Evolutionary conservation across 2,888 invertebrate species (phyloP).

Genomic region (Phengaris arion): DNA sequence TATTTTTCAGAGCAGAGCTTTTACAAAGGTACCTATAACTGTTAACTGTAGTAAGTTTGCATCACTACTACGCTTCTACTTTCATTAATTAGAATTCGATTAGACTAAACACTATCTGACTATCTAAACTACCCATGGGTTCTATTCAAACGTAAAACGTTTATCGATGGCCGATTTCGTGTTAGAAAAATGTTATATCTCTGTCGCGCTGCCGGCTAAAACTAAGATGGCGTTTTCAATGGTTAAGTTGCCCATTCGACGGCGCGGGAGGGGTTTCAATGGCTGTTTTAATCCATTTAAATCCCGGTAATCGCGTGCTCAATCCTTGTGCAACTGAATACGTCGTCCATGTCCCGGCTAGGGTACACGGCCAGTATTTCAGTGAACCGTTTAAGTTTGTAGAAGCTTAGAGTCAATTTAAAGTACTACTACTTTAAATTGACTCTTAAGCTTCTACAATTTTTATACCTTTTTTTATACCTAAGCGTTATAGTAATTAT

Average conservation of each 20-base stretch:
- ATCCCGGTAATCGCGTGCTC: conserved; percentile 23
- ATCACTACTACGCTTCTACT: too few species aligned
- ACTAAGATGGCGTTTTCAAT: conserved; percentile 7
- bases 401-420: neutral
- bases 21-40: too few species aligned
- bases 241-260: neutral
- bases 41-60: too few species aligned
- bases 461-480: too few species aligned
- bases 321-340: conserved; percentile 28
- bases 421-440: too few species aligned
- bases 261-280: conserved; percentile 19
- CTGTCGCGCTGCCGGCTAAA: neutral
- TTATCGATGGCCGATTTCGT: conserved; percentile 12
- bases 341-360: neutral
- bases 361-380: neutral
- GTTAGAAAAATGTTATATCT: conserved; percentile 12
- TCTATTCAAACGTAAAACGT: conserved; percentile 10
- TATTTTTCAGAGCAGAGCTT: too few species aligned
- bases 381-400: neutral
- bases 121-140: neutral
- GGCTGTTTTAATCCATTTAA: conserved; percentile 29
- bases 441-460: too few species aligned
- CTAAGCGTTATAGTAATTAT: too few species aligned
- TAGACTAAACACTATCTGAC: neutral
- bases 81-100: neutral